Evolutionary conservation across 2,797 vertebrate species (phyloP).

Genomic region (Mustela erminea): DNA sequence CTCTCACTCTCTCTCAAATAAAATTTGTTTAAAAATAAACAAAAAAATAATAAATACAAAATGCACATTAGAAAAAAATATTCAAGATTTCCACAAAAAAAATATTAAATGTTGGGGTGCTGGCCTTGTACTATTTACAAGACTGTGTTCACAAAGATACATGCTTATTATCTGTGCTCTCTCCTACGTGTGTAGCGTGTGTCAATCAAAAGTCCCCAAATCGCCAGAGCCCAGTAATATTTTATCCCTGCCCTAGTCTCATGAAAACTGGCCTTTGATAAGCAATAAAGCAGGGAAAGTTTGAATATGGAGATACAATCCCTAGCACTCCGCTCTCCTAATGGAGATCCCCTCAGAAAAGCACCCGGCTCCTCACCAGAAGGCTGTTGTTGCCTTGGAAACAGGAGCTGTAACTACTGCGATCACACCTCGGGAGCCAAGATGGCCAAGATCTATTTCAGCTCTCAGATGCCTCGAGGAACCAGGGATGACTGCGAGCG

Average conservation of each 20-base stretch:
- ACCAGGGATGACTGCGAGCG: conserved; percentile 56
- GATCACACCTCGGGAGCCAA: conserved; percentile 66
- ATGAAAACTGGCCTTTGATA: conserved; percentile 35
- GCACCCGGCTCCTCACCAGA: neutral
- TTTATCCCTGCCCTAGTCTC: neutral
- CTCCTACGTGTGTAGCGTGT: neutral
- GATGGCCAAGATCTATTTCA: conserved; percentile 78
- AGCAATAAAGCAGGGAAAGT: conserved; percentile 19
- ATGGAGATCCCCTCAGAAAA: conserved; percentile 30
- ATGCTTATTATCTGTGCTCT: neutral
- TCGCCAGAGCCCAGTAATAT: neutral
- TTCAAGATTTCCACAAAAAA: neutral
- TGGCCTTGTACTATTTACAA: neutral
- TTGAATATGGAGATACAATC: conserved; percentile 23
- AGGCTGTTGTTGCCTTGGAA: conserved; percentile 68
- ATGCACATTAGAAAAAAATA: neutral
- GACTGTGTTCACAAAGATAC: neutral
- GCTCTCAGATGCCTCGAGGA: conserved; percentile 76
- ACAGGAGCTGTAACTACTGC: conserved; percentile 68
- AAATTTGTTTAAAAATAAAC: neutral
- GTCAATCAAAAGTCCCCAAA: neutral
- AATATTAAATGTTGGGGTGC: neutral
- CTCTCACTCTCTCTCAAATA: neutral
- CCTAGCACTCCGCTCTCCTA: neutral
- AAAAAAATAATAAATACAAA: neutral